phyloP scores from a whole-genome alignment of 2,797 vertebrate species.

The Cercopithecus hamlyni region DNA sequence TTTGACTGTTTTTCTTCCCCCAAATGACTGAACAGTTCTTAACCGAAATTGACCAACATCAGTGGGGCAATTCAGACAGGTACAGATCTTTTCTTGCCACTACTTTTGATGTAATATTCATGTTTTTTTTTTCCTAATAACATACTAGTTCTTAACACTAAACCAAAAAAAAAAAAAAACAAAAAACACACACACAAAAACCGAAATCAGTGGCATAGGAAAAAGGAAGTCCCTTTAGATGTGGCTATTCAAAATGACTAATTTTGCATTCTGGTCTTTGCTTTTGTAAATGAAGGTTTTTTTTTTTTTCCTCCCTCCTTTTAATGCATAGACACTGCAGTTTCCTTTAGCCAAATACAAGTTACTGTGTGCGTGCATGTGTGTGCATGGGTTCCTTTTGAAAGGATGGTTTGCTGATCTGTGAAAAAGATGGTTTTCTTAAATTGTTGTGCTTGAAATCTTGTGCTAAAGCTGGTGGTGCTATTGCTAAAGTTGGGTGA shows the following conservation, averaged over 20 bases:
- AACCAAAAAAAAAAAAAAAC: slow-evolving; percentile 32
- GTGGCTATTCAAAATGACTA: slow-evolving; percentile 77
- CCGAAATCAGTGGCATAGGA: slow-evolving; percentile 73
- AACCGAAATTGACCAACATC: slow-evolving; percentile 71
- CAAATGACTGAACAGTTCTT: slow-evolving; percentile 69
- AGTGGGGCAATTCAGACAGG: slow-evolving; percentile 69
- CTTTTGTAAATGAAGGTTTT: slow-evolving; percentile 67
- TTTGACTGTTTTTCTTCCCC: slow-evolving; percentile 53
- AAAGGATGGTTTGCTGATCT: slow-evolving; percentile 56
- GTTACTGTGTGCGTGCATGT: slow-evolving; percentile 34
- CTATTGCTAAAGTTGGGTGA: slow-evolving; percentile 58
- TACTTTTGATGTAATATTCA: slow-evolving; percentile 66
- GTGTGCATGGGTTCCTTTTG: slow-evolving; percentile 8
- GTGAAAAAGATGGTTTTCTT: slow-evolving; percentile 74
- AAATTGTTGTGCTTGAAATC: slow-evolving; percentile 68
- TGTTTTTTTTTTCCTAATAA: background rate
- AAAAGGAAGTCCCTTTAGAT: slow-evolving; percentile 75
- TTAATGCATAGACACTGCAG: slow-evolving; percentile 16
- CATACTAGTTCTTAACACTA: slow-evolving; percentile 49
- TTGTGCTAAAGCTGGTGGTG: slow-evolving; percentile 56
- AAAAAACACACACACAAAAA: slow-evolving; percentile 36
- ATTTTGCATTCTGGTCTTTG: slow-evolving; percentile 67
- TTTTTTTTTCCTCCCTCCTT: background rate
- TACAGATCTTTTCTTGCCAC: slow-evolving; percentile 58
- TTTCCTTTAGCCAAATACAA: slow-evolving; percentile 68